These are phyloP conservation scores for Apis dorsata DNA, from an alignment of 1,140 invertebrate species.

Conservation along the genomic window DNA sequence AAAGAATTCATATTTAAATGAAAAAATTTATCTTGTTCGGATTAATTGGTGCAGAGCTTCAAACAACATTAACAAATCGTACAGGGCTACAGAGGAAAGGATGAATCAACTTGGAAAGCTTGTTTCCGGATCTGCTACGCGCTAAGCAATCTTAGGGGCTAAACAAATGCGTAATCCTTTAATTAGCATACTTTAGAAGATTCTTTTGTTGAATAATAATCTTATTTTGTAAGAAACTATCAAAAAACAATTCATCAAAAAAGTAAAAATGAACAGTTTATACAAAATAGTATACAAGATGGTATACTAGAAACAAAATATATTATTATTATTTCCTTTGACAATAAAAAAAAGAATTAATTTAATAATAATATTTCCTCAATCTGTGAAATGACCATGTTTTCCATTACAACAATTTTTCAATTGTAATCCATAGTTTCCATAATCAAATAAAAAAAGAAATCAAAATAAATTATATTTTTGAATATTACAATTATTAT, in stretches of 20 bases:
- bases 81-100: conserved; percentile 21
- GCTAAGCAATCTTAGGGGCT: conserved; percentile 30
- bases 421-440: too few species aligned
- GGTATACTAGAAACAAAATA: not conserved
- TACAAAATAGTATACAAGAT: not conserved
- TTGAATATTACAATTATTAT: too few species aligned
- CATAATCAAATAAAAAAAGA: not conserved
- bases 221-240: not conserved
- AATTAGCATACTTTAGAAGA: not conserved
- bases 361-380: not conserved
- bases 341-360: not conserved
- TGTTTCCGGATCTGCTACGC: conserved; percentile 16
- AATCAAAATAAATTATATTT: not conserved
- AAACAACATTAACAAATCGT: conserved; percentile 1
- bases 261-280: not conserved
- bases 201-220: not conserved
- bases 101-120: conserved; percentile 31
- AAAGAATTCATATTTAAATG: not conserved
- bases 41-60: conserved; percentile 40
- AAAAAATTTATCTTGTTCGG: conserved; percentile 8
- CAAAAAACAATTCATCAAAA: not conserved
- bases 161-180: conserved; percentile 22
- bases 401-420: too few species aligned
- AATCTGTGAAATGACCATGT: too few species aligned
- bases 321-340: not conserved